Evolutionary conservation across 2,797 vertebrate species (phyloP).

Genomic region (Catharus ustulatus): DNA sequence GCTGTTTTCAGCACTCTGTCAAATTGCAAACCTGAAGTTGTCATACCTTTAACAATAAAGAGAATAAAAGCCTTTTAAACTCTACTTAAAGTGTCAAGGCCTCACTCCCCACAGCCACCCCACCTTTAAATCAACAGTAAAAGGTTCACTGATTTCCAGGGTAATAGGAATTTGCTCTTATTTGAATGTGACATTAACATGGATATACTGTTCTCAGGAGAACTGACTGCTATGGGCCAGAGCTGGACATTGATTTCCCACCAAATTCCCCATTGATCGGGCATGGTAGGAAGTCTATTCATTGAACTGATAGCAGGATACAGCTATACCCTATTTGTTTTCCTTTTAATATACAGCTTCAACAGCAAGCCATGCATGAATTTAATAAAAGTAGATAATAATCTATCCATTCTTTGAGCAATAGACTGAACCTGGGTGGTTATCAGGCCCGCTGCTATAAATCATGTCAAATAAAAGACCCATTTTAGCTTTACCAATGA

Average conservation of each 20-base stretch:
- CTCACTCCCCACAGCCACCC: background rate
- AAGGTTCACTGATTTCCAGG: conserved; percentile 51
- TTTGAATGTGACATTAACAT: conserved; percentile 70
- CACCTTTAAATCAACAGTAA: conserved; percentile 60
- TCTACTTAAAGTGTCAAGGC: conserved; percentile 34
- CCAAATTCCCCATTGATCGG: conserved; percentile 51
- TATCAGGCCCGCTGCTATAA: conserved; percentile 61
- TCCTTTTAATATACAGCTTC: conserved; percentile 62
- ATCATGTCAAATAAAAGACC: conserved; percentile 61
- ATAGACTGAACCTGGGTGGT: conserved; percentile 35
- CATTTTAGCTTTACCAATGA: background rate
- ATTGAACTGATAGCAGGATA: conserved; percentile 47
- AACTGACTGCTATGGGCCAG: conserved; percentile 9
- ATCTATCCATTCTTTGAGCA: conserved; percentile 49
- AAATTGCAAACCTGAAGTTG: conserved; percentile 8
- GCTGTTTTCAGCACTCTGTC: conserved; percentile 28
- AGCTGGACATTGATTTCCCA: conserved; percentile 63
- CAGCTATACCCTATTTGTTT: conserved; percentile 58
- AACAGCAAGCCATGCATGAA: conserved; percentile 55
- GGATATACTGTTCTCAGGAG: conserved; percentile 64
- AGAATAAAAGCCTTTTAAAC: conserved; percentile 62
- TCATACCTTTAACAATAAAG: conserved; percentile 44
- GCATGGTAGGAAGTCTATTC: conserved; percentile 48
- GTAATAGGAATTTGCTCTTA: conserved; percentile 53
- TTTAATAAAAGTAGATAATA: conserved; percentile 72